These are phyloP conservation scores for Ardeotis arabs DNA, from an alignment of 2,113 vertebrate species.

Conservation along the genomic window DNA sequence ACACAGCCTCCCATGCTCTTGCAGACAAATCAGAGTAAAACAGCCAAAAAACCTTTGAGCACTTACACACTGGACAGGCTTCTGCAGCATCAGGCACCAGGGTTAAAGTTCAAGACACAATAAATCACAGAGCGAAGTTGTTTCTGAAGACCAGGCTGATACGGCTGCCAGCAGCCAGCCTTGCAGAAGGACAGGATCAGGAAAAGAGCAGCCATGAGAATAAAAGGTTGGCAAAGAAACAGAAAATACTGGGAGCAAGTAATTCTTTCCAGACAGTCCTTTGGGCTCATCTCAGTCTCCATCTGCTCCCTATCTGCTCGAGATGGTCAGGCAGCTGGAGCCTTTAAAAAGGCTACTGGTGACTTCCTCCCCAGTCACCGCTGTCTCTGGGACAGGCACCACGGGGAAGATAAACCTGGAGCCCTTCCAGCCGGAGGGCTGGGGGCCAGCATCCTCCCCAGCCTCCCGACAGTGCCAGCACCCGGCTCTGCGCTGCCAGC, in stretches of 20 bases:
- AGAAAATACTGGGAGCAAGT: constrained; percentile 34
- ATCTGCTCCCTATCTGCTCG: not conserved
- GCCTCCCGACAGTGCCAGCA: not conserved
- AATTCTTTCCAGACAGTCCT: constrained; percentile 49
- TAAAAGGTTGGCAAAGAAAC: constrained; percentile 42
- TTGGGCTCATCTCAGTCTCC: not conserved
- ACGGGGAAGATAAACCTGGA: not conserved
- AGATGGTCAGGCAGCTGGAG: constrained; percentile 25
- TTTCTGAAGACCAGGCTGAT: not conserved
- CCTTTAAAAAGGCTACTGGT: not conserved
- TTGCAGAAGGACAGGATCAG: constrained; percentile 6
- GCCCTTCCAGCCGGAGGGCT: not conserved
- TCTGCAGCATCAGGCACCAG: not conserved
- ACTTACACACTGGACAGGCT: not conserved
- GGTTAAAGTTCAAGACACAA: not conserved
- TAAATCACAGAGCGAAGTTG: fast-evolving
- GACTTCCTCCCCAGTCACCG: not conserved
- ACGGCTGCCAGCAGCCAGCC: not conserved
- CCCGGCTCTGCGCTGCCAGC: not conserved
- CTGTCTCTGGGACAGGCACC: not conserved
- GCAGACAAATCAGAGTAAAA: not conserved
- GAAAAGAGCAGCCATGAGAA: constrained; percentile 34
- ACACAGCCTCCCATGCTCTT: too few species aligned
- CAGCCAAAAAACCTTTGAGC: not conserved
- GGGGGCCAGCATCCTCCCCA: not conserved